phyloP scores from a whole-genome alignment of 1,140 invertebrate species.

The Lasioglossum baleicum region DNA sequence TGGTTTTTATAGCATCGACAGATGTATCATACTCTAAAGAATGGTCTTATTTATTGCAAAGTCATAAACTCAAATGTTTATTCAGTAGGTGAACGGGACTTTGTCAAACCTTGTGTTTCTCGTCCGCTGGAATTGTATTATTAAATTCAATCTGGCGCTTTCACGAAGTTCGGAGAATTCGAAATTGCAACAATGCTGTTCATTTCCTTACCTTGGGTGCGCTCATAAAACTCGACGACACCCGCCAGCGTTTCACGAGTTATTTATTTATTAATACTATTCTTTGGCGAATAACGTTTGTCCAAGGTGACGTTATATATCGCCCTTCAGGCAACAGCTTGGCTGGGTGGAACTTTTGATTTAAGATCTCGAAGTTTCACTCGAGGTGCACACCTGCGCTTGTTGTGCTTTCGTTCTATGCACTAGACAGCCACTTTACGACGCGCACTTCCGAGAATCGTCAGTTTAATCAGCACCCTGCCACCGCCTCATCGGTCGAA shows the following conservation, averaged over 20 bases:
- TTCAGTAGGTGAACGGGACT: too few relatives aligned
- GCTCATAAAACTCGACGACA: not conserved
- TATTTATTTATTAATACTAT: slow-evolving; percentile 19
- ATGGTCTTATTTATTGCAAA: too few relatives aligned
- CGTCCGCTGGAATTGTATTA: not conserved
- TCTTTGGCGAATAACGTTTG: not conserved
- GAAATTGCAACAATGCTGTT: not conserved
- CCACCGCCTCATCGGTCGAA: not conserved
- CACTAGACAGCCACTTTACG: not conserved
- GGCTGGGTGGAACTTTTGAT: slow-evolving; percentile 7
- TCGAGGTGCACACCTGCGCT: not conserved
- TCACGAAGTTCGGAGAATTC: not conserved
- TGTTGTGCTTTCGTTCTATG: not conserved
- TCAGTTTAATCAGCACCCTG: slow-evolving; percentile 29
- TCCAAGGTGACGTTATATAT: slow-evolving; percentile 6
- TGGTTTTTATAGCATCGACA: too few relatives aligned
- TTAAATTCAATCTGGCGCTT: not conserved
- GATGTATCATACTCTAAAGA: too few relatives aligned
- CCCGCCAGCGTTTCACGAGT: not conserved
- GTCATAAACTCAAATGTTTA: too few relatives aligned
- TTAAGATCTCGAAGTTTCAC: slow-evolving; percentile 10
- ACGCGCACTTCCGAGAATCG: not conserved
- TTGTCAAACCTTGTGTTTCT: not conserved
- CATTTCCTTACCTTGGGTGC: not conserved
- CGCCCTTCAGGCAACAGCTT: slow-evolving; percentile 21